Conservation (phyloP, 2,797 vertebrate genomes). For the Diceros bicornis region DNA sequence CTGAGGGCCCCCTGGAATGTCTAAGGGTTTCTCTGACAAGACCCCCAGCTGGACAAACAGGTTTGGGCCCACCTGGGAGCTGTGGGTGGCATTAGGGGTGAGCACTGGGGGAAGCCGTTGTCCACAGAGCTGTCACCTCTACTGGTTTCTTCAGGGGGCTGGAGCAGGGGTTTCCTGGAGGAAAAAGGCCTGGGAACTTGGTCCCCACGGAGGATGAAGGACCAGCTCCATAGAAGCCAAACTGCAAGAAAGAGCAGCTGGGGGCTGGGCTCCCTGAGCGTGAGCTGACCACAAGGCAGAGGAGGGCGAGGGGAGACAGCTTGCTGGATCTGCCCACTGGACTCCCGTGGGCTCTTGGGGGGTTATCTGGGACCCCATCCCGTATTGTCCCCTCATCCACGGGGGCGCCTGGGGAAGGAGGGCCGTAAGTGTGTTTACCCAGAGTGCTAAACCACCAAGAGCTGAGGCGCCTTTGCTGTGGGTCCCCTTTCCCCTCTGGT, state of each 20-base stretch:
- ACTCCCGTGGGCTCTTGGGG: too few relatives aligned
- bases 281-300: background rate
- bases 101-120: background rate
- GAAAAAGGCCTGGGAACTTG: background rate
- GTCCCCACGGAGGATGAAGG: background rate
- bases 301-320: too few relatives aligned
- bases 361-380: too few relatives aligned
- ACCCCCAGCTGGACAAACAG: background rate
- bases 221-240: background rate
- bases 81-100: too few relatives aligned
- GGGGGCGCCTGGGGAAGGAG: background rate
- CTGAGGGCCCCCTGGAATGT: background rate
- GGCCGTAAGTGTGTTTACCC: too few relatives aligned
- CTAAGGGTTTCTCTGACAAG: background rate
- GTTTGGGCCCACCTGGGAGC: background rate
- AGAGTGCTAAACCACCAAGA: background rate
- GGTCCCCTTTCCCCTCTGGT: background rate
- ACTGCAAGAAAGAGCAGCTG: too few relatives aligned
- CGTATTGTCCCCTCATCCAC: background rate
- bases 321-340: background rate
- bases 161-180: background rate
- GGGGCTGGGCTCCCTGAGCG: background rate
- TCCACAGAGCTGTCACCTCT: background rate
- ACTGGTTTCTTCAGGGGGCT: background rate
- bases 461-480: background rate